Percentiles rank a stretch among this genome's conserved stretches.
These are phyloP conservation scores for Coregonus clupeaformis DNA, from an alignment of 2,113 vertebrate species.

Conservation along the genomic window DNA sequence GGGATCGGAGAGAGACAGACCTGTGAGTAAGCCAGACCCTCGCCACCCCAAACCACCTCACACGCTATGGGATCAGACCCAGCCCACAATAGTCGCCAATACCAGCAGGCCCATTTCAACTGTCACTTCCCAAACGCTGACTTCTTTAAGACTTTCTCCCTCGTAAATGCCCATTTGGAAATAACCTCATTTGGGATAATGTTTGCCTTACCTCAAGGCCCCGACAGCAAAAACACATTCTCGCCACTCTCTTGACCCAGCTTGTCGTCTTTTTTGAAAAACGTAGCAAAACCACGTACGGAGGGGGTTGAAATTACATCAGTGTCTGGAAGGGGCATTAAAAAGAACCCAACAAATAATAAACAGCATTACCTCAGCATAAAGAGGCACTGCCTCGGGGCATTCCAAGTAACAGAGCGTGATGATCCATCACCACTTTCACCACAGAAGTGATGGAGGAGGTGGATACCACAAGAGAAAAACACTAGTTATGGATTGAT, in stretches of 20 bases:
- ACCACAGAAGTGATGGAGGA: conserved; percentile 39
- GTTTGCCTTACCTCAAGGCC: conserved; percentile 46
- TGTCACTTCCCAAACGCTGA: conserved; percentile 13
- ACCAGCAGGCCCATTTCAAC: conserved; percentile 7
- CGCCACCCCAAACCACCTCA: conserved; percentile 31
- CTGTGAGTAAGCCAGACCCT: conserved; percentile 34
- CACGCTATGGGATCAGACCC: conserved; percentile 26
- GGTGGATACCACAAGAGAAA: conserved; percentile 31
- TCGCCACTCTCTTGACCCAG: conserved; percentile 30
- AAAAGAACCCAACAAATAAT: conserved; percentile 51
- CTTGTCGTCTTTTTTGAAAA: conserved; percentile 32
- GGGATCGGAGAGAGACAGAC: background rate
- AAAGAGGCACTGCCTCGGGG: conserved; percentile 43
- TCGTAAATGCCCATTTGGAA: conserved; percentile 27
- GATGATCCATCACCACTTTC: conserved; percentile 44
- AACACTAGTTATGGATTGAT: conserved; percentile 28
- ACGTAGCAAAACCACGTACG: conserved; percentile 54
- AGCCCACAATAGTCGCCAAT: conserved; percentile 20
- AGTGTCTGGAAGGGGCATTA: conserved; percentile 56
- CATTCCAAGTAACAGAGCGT: conserved; percentile 49
- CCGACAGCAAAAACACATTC: conserved; percentile 19
- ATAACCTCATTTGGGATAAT: conserved; percentile 54
- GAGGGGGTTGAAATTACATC: conserved; percentile 57
- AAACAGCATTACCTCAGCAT: conserved; percentile 61
- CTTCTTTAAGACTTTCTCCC: conserved; percentile 49